Percentiles rank a stretch among this genome's conserved stretches.
phyloP scores from a whole-genome alignment of 2,888 invertebrate genomes.

The Laspeyria flexula region DNA sequence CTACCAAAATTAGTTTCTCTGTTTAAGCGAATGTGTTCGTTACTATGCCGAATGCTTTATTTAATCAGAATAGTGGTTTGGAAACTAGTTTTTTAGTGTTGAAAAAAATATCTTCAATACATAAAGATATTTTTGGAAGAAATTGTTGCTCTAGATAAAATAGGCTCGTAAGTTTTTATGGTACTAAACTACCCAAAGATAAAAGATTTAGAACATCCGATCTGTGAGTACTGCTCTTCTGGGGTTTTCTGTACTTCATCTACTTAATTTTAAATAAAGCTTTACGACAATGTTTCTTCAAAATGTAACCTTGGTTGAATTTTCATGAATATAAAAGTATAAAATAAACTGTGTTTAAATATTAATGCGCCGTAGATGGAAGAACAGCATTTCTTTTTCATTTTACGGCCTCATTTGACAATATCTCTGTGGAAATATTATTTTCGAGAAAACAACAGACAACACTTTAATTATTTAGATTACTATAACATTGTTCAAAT shows the following conservation, averaged over 20 bases:
- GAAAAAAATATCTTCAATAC: background rate
- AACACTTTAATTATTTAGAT: too few species aligned
- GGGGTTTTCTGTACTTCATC: background rate
- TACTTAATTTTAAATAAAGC: conserved; percentile 1
- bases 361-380: background rate
- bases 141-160: too few species aligned
- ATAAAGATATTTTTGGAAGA: too few species aligned
- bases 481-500: too few species aligned
- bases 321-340: conserved; percentile 1
- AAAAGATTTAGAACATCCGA: background rate
- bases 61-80: conserved; percentile 38
- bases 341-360: background rate
- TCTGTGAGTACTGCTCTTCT: background rate
- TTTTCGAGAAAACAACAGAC: background rate
- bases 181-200: background rate
- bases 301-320: background rate
- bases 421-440: background rate
- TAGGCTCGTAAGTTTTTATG: too few species aligned
- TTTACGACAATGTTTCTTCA: background rate
- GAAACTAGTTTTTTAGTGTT: background rate
- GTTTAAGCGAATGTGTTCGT: conserved; percentile 42
- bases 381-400: conserved; percentile 27
- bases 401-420: background rate
- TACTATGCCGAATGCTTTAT: conserved; percentile 35
- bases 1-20: conserved; percentile 59